Percentiles rank a stretch among this genome's conserved stretches.
Evolutionary conservation across 37 sponge, comb jelly and placozoan genomes (phyloP).

Genomic region (Ianthella basta): DNA sequence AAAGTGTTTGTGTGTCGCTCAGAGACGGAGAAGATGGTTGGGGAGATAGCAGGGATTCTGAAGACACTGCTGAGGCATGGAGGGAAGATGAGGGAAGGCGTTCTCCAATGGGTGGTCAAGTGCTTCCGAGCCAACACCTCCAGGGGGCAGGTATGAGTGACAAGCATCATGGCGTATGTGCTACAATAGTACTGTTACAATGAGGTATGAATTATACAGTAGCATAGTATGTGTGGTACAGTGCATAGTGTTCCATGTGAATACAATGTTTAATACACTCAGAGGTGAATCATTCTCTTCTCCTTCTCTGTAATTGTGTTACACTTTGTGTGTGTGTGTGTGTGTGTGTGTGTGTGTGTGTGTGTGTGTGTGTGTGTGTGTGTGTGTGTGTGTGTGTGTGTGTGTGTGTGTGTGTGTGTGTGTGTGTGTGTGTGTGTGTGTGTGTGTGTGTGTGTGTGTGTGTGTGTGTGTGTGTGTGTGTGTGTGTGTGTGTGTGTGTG

Average conservation of each 20-base stretch:
- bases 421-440: slow-evolving; percentile 26
- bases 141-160: slow-evolving; percentile 55
- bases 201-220: no score
- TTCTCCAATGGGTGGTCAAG: slow-evolving; percentile 54
- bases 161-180: no score
- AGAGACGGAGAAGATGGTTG: slow-evolving; percentile 5
- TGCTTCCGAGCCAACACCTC: slow-evolving; percentile 53
- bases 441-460: slow-evolving; percentile 20
- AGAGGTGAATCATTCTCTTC: no score
- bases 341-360: slow-evolving; percentile 29
- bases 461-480: slow-evolving; percentile 29
- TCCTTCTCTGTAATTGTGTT: no score
- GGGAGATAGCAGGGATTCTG: not conserved
- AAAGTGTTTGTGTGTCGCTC: no score
- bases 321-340: no score
- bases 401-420: slow-evolving; percentile 38
- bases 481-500: slow-evolving; percentile 31
- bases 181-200: no score
- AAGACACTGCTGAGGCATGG: slow-evolving; percentile 17
- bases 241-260: no score
- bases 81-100: not conserved
- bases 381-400: slow-evolving; percentile 34
- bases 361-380: slow-evolving; percentile 30
- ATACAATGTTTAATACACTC: no score
- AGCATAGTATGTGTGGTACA: no score